Conservation (phyloP, 2,113 vertebrate genomes). For the Leiothrix lutea region DNA sequence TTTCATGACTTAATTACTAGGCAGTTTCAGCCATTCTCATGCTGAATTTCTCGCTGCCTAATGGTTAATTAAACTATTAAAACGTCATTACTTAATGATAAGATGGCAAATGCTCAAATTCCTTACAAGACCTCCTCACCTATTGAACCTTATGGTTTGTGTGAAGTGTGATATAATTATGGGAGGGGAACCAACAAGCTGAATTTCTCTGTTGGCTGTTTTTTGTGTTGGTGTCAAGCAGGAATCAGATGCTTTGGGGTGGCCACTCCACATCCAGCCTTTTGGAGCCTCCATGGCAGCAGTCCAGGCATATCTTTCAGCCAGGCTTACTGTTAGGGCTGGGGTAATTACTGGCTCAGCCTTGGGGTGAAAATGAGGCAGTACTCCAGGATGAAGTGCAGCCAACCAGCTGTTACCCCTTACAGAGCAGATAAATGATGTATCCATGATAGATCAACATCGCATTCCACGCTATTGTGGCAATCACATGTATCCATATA, state of each 20-base stretch:
- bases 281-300: neutral
- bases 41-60: neutral
- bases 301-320: neutral
- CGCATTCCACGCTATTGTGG: neutral
- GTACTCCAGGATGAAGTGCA: neutral
- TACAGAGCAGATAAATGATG: neutral
- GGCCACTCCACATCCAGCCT: neutral
- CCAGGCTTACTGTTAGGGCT: neutral
- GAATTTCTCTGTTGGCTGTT: neutral
- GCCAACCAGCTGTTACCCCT: neutral
- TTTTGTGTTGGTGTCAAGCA: neutral
- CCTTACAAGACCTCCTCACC: slow-evolving; percentile 9
- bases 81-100: slow-evolving; percentile 45
- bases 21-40: neutral
- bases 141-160: neutral
- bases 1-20: slow-evolving; percentile 12
- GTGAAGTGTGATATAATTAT: neutral
- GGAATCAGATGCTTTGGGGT: neutral
- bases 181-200: neutral
- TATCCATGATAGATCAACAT: neutral
- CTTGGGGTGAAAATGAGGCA: neutral
- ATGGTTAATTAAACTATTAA: slow-evolving; percentile 58
- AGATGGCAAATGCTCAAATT: slow-evolving; percentile 41
- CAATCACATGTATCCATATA: neutral
- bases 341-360: neutral